Evolutionary conservation across 1,140 invertebrate species (phyloP), one percentile per base, ranked within the genome.

Genomic region (Holotrichia oblita): DNA sequence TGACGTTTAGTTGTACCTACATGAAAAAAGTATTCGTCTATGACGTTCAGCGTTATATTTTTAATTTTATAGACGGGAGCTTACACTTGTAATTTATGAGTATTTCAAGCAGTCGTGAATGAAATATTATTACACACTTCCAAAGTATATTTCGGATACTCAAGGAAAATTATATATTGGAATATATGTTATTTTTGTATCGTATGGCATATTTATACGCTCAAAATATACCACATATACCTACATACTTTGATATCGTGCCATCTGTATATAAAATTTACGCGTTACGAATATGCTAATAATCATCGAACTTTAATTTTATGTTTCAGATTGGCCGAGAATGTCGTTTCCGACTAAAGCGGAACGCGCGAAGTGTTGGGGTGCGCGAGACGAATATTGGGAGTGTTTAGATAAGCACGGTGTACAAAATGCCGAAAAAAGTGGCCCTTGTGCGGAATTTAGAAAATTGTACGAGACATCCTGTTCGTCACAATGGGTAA

Each of bases 401-500:
- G 91, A 94, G 81, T 98, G 97, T 88, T 88, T 98, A 78, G 94
- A 96, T 87, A 85, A 82, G 83, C 83, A 83, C 79, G 87, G 88
- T 80, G 83, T 88, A 76, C 87, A 88, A 85, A 88, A 89, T 82
- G 83, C 87, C 42, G 82, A 81, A 20, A 81, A n/a, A 48, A 80
- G 86, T 42, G 84, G 83, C 73, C 88, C 90, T 8, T 98, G 97
- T 88, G 85, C 87, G 80, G 89, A 93, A 84, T 87, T 94, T 81
- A 91, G 95, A 78, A 92, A 93, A 88, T 76, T 91, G 22, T 98
- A 95, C 89, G 95, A 96, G 90, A 90, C 91, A 74, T 91, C 90
- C 17, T 98, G 96, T 86, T 93, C 95, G n/a, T 86, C 90, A 14
- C 92, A 94, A 87, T 98, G 96, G 96, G 95, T 98, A 10, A 96